Percentiles rank a stretch among this genome's conserved stretches.
phyloP scores from a whole-genome alignment of 2,888 invertebrate genomes.

The Dilophus febrilis region DNA sequence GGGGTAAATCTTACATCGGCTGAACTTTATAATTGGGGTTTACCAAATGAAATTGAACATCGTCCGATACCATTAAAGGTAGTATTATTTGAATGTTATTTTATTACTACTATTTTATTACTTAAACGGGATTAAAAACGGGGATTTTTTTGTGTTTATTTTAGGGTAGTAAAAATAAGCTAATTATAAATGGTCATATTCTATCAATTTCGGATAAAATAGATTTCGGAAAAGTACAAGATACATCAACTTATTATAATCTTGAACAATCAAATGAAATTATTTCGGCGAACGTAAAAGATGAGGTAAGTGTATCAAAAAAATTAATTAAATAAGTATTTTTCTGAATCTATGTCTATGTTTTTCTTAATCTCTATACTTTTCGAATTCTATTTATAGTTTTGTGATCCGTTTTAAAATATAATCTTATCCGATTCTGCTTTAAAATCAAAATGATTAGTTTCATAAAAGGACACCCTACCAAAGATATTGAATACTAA shows the following conservation, averaged over 20 bases:
- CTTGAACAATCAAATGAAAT: slow-evolving; percentile 27
- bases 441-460: too few relatives aligned
- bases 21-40: slow-evolving; percentile 32
- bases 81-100: slow-evolving; percentile 3
- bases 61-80: slow-evolving; percentile 19
- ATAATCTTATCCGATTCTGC: too few relatives aligned
- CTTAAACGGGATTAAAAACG: slow-evolving; percentile 14
- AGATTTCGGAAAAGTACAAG: slow-evolving; percentile 22
- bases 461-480: too few relatives aligned
- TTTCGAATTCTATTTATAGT: too few relatives aligned
- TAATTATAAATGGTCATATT: slow-evolving; percentile 24
- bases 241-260: slow-evolving; percentile 21
- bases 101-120: neutral
- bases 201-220: slow-evolving; percentile 26
- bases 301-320: slow-evolving; percentile 22
- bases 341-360: too few relatives aligned
- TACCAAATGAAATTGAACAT: slow-evolving; percentile 24
- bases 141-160: neutral
- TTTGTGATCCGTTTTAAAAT: too few relatives aligned
- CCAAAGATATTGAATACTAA: too few relatives aligned
- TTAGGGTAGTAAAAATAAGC: slow-evolving; percentile 26
- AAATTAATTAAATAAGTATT: too few relatives aligned
- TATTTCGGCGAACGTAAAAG: slow-evolving; percentile 25
- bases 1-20: slow-evolving; percentile 42
- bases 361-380: too few relatives aligned